Evolutionary conservation across 2,888 invertebrate species (phyloP).

Genomic region (Protophormia terraenovae): DNA sequence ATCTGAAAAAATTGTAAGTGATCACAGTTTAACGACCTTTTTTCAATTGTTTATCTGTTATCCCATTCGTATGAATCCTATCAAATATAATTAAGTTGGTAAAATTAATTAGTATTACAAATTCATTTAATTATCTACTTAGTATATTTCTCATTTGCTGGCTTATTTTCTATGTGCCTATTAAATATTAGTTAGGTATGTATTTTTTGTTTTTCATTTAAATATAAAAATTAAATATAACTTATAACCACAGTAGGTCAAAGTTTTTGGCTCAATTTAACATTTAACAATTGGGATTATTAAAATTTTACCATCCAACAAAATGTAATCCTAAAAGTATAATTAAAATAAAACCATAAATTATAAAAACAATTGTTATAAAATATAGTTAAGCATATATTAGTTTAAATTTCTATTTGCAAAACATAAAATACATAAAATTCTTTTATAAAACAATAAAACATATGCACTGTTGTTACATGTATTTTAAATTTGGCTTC

Average conservation of each 20-base stretch:
- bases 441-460: background rate
- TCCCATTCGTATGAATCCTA: no score
- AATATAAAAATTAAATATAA: background rate
- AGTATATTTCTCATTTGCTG: no score
- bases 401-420: background rate
- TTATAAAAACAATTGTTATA: slow-evolving; percentile 5
- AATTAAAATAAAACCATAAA: slow-evolving; percentile 32
- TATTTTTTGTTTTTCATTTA: no score
- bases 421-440: background rate
- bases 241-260: background rate
- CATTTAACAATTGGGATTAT: background rate
- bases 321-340: slow-evolving; percentile 13
- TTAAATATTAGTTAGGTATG: no score
- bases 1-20: no score
- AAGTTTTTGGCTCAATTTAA: background rate
- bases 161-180: no score
- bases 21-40: no score
- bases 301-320: background rate
- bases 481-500: background rate
- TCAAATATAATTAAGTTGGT: no score
- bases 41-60: no score
- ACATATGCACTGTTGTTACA: background rate
- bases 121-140: no score
- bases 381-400: background rate
- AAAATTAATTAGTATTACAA: no score